Percentiles rank a stretch among this genome's conserved stretches.
Evolutionary conservation across 1,140 invertebrate species (phyloP).

Genomic region (Bombus superbus): DNA sequence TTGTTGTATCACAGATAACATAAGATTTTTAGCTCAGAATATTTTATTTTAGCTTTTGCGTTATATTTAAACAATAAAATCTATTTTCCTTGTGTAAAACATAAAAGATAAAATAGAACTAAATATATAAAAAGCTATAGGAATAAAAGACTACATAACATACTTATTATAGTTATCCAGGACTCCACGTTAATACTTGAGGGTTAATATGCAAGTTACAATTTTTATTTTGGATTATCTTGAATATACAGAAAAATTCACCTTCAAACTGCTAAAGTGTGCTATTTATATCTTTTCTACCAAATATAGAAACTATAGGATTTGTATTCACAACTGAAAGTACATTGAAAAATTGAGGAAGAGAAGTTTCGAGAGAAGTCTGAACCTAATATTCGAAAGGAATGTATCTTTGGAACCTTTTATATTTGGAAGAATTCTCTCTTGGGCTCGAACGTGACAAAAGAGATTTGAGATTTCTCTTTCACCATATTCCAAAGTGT

Average conservation of each 20-base stretch:
- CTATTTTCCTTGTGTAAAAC: background rate
- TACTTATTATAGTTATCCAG: background rate
- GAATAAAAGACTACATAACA: background rate
- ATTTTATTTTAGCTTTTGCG: background rate
- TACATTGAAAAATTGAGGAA: background rate
- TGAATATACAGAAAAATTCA: background rate
- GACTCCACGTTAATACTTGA: background rate
- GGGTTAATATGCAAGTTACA: background rate
- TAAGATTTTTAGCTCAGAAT: background rate
- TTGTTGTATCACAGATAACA: background rate
- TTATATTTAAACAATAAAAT: background rate
- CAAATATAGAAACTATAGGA: background rate
- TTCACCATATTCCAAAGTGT: background rate
- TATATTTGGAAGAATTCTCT: background rate
- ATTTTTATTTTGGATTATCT: background rate
- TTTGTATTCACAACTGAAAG: background rate
- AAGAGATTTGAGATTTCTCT: background rate
- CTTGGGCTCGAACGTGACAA: background rate
- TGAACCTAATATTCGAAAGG: conserved; percentile 7
- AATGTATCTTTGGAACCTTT: background rate
- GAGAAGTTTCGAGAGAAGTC: background rate
- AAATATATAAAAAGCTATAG: background rate
- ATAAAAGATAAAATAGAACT: background rate
- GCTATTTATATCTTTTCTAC: background rate
- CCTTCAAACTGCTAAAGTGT: background rate